Conservation (phyloP, 2,113 vertebrate species). For the Australoheros scitulus region DNA sequence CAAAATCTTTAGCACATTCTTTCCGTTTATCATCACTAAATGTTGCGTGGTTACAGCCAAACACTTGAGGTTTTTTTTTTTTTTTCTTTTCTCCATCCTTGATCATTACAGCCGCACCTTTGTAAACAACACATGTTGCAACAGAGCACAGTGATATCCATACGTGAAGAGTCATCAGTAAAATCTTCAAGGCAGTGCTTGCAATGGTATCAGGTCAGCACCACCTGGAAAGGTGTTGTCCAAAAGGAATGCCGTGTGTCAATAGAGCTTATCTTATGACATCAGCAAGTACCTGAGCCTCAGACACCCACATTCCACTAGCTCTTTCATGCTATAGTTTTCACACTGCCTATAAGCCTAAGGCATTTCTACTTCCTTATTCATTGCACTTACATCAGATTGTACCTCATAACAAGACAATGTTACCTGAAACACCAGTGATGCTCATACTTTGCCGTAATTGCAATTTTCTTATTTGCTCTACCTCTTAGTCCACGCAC, state of each 20-base stretch:
- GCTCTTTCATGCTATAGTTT: background rate
- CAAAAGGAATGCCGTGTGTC: conserved; percentile 49
- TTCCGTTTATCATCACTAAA: conserved; percentile 10
- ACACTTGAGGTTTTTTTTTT: background rate
- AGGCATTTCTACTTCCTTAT: background rate
- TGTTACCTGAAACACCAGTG: background rate
- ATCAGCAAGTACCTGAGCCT: background rate
- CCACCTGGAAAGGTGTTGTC: background rate
- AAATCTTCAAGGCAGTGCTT: background rate
- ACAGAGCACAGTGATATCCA: background rate
- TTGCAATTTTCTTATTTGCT: background rate
- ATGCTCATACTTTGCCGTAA: background rate
- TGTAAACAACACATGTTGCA: background rate
- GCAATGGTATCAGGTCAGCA: conserved; percentile 19
- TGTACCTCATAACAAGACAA: background rate
- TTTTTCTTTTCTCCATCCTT: background rate
- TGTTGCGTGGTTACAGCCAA: conserved; percentile 8
- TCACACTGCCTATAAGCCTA: background rate
- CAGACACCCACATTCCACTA: background rate
- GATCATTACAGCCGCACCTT: conserved; percentile 26
- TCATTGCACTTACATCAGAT: too few relatives aligned
- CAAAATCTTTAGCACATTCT: background rate
- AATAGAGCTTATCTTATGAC: conserved; percentile 9
- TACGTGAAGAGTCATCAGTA: conserved; percentile 5
- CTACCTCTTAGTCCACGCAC: background rate